Base-by-base conservation (phyloP, 2,888 invertebrate species). In the Prosopocoilus inquinatus region DNA sequence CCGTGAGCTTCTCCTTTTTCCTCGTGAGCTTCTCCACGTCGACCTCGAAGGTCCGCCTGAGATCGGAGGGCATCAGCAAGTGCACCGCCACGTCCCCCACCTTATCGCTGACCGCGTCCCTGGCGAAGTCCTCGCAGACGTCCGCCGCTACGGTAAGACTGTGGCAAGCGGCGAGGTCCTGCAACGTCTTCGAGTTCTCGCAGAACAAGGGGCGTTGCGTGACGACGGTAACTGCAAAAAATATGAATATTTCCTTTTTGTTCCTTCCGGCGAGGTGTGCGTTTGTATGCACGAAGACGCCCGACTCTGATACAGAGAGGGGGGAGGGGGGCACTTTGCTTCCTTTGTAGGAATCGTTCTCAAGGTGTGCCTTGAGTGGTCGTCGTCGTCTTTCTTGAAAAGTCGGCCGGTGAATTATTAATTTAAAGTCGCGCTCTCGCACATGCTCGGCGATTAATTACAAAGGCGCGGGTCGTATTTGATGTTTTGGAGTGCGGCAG, bases 1-100 rank as follows among this genome's bases (percentile, higher is more conserved):
- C 68, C 11, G 64, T 15, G 38, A 78, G 56, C 64, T 76, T 77
- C 36, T 62, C 64, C 57, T 67, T 69, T 55, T 74, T 76, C 60
- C 62, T 66, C 33, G 69, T 64, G 50, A 75, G 62, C 64, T 73
- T 72, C 3, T 63, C 59, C 35, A 64, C 49, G 64, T 76, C 73
- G 35, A 72, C 53, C 36, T 67, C 64, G 32, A 75, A 55, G 5
- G 64, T 51, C 41, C 61, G 64, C 53, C 55, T 65, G 44, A 72
- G 44, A 38, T 75, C 74, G 3, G 67, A 61, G 0, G 76, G 73
- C 41, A 77, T 67, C 32, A 58, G 49, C 32, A 77, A 59, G 58
- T 71, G 67, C 45, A 77, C 61, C 8, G 55, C 65, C 7, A 65
- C 66, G 16, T 64, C 53, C 9, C 67, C 69, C 15, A 70, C 60